A percentile compares a stretch with the other conserved stretches of the same genome.
phyloP scores from a whole-genome alignment of 2,888 invertebrate species.

The Volucella inanis region DNA sequence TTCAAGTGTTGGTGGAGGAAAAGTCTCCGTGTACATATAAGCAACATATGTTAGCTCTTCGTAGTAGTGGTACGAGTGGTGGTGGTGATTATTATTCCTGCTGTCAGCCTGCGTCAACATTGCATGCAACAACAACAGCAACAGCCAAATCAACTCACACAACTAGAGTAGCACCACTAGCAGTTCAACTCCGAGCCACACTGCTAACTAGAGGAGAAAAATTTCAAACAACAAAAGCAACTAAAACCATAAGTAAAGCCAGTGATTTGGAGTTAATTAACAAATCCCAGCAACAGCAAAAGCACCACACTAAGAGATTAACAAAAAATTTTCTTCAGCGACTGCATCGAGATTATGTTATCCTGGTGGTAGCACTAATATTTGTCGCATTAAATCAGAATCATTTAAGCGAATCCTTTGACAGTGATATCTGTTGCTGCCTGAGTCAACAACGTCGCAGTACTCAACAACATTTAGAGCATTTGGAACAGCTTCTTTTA shows the following conservation, averaged over 20 bases:
- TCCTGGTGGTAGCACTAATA: slow-evolving; percentile 62
- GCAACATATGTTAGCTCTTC: slow-evolving; percentile 70
- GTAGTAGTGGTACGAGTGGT: slow-evolving; percentile 66
- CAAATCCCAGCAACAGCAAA: slow-evolving; percentile 6
- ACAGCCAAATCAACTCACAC: slow-evolving; percentile 12
- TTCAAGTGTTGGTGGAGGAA: slow-evolving; percentile 43
- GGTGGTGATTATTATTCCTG: slow-evolving; percentile 70
- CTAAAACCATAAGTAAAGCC: slow-evolving; percentile 30
- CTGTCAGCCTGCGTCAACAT: slow-evolving; percentile 74
- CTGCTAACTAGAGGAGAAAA: slow-evolving; percentile 17
- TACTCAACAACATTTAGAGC: slow-evolving; percentile 52
- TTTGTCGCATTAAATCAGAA: slow-evolving; percentile 60
- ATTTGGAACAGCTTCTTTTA: slow-evolving; percentile 42
- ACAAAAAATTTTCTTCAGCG: slow-evolving; percentile 50
- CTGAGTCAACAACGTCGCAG: slow-evolving; percentile 40
- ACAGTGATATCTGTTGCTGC: slow-evolving; percentile 47
- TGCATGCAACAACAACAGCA: slow-evolving; percentile 63
- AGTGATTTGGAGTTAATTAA: slow-evolving; percentile 13
- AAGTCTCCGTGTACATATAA: slow-evolving; percentile 65
- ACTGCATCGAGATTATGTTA: slow-evolving; percentile 64
- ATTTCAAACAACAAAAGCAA: slow-evolving; percentile 21
- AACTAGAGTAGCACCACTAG: slow-evolving; percentile 29
- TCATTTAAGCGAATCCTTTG: slow-evolving; percentile 19
- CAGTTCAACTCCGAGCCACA: slow-evolving; percentile 34
- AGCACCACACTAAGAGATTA: slow-evolving; percentile 28